phyloP scores from a whole-genome alignment of 2,888 invertebrate species.

The Villa cingulata region DNA sequence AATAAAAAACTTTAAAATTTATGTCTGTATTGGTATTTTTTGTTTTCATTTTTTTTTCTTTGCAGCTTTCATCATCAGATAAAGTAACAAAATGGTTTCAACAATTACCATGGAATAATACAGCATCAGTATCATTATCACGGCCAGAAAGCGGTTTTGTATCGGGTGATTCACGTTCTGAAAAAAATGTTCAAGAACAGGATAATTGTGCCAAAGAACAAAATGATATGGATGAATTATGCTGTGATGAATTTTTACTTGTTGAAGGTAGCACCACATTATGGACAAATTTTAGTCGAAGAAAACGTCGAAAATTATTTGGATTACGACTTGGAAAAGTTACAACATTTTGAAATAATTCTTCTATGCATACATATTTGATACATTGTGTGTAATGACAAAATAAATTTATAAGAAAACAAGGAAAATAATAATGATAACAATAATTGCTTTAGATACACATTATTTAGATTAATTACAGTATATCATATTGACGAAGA shows the following conservation, averaged over 20 bases:
- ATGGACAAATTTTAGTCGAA: constrained; percentile 52
- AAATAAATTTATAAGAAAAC: too few species aligned
- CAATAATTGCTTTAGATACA: too few species aligned
- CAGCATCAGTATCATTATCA: constrained; percentile 48
- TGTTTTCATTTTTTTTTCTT: constrained; percentile 15
- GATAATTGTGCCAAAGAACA: constrained; percentile 31
- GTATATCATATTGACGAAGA: too few species aligned
- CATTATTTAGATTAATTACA: too few species aligned
- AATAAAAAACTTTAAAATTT: too few species aligned
- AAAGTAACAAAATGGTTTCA: constrained; percentile 75
- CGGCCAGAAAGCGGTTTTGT: constrained; percentile 67
- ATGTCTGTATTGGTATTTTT: too few species aligned
- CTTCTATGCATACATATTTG: too few species aligned
- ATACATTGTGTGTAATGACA: too few species aligned
- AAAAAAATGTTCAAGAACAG: constrained; percentile 37
- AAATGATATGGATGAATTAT: constrained; percentile 27
- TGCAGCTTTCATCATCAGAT: constrained; percentile 58
- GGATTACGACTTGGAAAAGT: constrained; percentile 56
- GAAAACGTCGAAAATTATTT: constrained; percentile 54
- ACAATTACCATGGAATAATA: constrained; percentile 42
- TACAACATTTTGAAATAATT: constrained; percentile 59
- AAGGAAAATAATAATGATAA: too few species aligned
- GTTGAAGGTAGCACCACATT: constrained; percentile 53
- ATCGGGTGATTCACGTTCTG: constrained; percentile 47
- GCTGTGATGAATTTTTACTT: constrained; percentile 50